Base-by-base conservation (phyloP, 2,888 invertebrate genomes). In the Minunthozetes semirufus region DNA sequence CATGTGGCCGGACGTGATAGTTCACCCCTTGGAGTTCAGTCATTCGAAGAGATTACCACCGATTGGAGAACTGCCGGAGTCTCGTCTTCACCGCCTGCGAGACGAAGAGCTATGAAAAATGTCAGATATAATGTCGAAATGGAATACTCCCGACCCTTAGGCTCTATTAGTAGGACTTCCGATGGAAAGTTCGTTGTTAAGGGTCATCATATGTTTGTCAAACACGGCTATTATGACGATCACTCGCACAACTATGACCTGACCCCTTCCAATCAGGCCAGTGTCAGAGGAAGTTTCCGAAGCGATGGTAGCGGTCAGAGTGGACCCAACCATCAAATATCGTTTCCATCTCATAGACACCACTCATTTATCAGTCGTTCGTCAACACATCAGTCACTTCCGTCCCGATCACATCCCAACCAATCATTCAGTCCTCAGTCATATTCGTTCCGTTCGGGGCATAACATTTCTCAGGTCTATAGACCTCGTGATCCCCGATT, bases 131-230 rank as follows among this genome's bases (percentile, higher is more conserved):
- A 78, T 59, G 78, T 80, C 42, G 77, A 80, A 72, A 78, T 80
- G 77, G 80, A 80, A 68, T 81, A 80, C 77, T 79, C 80, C 27
- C 78, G 79, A 72, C 80, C 80, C 61, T 84, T 89, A 77, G 88
- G 88, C 77, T 87, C 88, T 81, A 90, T 90, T 79, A 88, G 89
- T 78, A 86, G 90, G 68, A 87, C 89, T 27, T 87, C 88, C n/a
- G 90, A 90, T 81, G 90, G 90, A 66, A 88, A 89, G 75, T 90
- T 90, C 83, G 88, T 90, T 76, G 84, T 90, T 77, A 86, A 86
- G 68, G 80, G 80, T 53, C 88, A 86, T 81, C 84, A 85, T 8
- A 72, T 70, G 56, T 77, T 76, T 72, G 76, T 75, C 78, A 80
- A 80, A 73, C 79, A 79, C 72, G 80, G 17, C 66, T 29, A 75